A percentile compares a stretch with the other conserved stretches of the same genome.
Evolutionary conservation across 2,888 invertebrate genomes (phyloP).

Genomic region (Eristalis pertinax): DNA sequence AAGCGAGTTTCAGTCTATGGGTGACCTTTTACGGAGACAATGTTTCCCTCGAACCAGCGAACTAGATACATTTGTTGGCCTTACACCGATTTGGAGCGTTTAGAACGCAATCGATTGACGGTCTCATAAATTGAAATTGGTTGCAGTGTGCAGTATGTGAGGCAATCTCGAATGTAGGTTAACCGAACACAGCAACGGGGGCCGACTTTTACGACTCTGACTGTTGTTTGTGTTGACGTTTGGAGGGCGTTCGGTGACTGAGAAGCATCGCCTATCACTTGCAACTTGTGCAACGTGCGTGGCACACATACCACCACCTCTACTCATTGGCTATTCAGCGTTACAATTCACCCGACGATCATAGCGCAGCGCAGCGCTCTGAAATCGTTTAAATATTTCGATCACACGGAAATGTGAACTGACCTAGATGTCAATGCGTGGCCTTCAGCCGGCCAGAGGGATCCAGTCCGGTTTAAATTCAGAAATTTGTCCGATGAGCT

Average conservation of each 20-base stretch:
- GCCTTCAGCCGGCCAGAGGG: too few relatives aligned
- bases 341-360: background rate
- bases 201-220: background rate
- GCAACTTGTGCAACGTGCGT: background rate
- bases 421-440: background rate
- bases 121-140: slow-evolving; percentile 1
- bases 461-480: background rate
- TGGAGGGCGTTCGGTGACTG: background rate
- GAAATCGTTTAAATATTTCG: background rate
- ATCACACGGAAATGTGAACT: background rate
- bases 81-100: slow-evolving; percentile 31
- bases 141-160: background rate
- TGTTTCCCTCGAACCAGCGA: slow-evolving; percentile 32
- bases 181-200: background rate
- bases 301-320: background rate
- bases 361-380: too few relatives aligned
- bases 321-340: background rate
- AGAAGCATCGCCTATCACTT: background rate
- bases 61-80: slow-evolving; percentile 65
- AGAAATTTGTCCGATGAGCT: background rate
- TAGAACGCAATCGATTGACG: slow-evolving; percentile 20
- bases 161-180: slow-evolving; percentile 5
- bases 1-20: slow-evolving; percentile 19
- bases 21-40: slow-evolving; percentile 59
- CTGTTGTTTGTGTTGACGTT: background rate